Conservation (phyloP, 1,140 invertebrate genomes). For the Phthorimaea operculella region DNA sequence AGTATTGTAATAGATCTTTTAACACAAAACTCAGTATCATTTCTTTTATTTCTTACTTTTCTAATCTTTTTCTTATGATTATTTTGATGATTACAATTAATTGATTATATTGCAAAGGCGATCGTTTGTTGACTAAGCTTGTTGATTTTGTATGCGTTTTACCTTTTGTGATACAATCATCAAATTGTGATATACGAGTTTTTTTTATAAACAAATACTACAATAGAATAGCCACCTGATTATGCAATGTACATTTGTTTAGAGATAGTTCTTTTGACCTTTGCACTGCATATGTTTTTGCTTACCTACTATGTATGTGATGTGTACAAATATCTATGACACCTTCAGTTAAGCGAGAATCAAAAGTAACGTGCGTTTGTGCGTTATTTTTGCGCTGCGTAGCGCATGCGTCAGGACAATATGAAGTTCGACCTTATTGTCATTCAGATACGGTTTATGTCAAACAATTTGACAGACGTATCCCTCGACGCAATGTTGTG, state of each 20-base stretch:
- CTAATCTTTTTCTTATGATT: conserved; percentile 5
- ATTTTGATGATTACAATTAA: conserved; percentile 24
- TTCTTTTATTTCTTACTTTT: conserved; percentile 11
- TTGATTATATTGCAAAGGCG: conserved; percentile 41
- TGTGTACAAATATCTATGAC: too few relatives aligned
- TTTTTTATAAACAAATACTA: not conserved
- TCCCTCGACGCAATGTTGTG: too few relatives aligned
- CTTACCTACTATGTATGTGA: too few relatives aligned
- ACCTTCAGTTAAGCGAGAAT: too few relatives aligned
- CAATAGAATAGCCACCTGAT: conserved; percentile 9
- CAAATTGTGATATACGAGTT: conserved; percentile 21
- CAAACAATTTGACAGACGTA: too few relatives aligned
- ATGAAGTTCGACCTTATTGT: too few relatives aligned
- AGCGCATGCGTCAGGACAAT: too few relatives aligned
- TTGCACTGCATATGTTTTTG: conserved; percentile 9
- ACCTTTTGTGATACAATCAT: conserved; percentile 37
- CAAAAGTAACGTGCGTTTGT: too few relatives aligned
- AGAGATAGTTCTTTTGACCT: conserved; percentile 14
- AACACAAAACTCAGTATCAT: not conserved
- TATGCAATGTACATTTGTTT: conserved; percentile 12
- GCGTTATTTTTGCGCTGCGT: too few relatives aligned
- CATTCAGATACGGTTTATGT: too few relatives aligned
- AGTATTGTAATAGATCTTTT: not conserved
- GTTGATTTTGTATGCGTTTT: conserved; percentile 24
- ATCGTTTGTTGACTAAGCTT: conserved; percentile 9